Percentiles rank a stretch among this genome's conserved stretches.
Evolutionary conservation across 2,797 vertebrate species (phyloP).

Genomic region (Schizothorax lantsangensis): DNA sequence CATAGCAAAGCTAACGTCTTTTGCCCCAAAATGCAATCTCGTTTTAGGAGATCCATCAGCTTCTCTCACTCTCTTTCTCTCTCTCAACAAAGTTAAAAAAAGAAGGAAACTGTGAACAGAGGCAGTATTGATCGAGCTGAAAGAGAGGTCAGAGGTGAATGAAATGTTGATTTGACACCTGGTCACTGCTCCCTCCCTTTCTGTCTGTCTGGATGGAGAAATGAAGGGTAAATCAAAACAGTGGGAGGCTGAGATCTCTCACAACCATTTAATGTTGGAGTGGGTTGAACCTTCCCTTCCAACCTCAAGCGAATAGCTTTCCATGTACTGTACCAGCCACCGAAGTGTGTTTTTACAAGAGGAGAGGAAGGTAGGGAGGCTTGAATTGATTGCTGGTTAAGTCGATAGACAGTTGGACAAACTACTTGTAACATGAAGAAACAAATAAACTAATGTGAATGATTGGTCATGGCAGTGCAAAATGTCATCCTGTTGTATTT

Average conservation of each 20-base stretch:
- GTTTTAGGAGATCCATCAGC: constrained; percentile 35
- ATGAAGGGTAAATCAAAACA: constrained; percentile 42
- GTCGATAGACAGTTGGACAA: background rate
- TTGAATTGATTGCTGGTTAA: constrained; percentile 24
- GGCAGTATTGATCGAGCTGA: constrained; percentile 44
- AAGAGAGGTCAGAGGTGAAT: constrained; percentile 50
- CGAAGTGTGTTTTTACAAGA: constrained; percentile 5
- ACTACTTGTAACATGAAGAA: background rate
- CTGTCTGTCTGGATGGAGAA: constrained; percentile 32
- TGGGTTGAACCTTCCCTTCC: background rate
- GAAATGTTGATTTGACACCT: constrained; percentile 52
- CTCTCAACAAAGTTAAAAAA: background rate
- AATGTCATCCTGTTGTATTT: background rate
- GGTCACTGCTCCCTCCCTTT: constrained; percentile 24
- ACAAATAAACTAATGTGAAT: background rate
- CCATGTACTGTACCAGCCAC: constrained; percentile 2
- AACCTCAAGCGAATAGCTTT: background rate
- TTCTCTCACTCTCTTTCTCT: constrained; percentile 5
- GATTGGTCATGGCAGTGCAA: background rate
- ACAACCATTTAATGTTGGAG: constrained; percentile 37
- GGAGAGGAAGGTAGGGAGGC: background rate
- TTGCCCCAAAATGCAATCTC: constrained; percentile 29
- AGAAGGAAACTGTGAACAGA: constrained; percentile 28
- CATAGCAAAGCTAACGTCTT: constrained; percentile 8
- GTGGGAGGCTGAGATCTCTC: constrained; percentile 20